phyloP scores from a whole-genome alignment of 2,888 invertebrate species.

The Drosophila basisetae region DNA sequence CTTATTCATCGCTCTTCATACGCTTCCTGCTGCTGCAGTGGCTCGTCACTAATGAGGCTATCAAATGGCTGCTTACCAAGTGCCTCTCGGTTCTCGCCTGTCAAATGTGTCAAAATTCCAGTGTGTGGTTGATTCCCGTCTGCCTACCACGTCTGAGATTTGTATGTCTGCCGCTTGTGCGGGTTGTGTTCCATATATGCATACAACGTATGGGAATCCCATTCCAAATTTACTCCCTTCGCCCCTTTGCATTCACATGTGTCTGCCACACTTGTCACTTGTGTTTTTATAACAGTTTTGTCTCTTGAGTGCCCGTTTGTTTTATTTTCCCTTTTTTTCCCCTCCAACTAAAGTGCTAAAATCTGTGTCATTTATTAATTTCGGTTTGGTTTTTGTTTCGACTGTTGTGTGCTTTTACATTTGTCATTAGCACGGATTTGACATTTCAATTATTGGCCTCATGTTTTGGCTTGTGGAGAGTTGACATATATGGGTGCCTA shows the following conservation, averaged over 20 bases:
- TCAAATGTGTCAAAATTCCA: constrained; percentile 78
- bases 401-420: constrained; percentile 52
- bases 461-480: constrained; percentile 24
- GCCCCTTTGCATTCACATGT: constrained; percentile 47
- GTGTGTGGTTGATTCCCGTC: constrained; percentile 48
- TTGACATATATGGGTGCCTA: constrained; percentile 52
- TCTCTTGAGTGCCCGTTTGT: constrained; percentile 56
- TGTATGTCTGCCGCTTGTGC: constrained; percentile 49
- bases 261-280: constrained; percentile 81
- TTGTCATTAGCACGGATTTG: constrained; percentile 75
- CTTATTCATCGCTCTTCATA: constrained; percentile 21
- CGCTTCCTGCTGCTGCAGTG: constrained; percentile 60
- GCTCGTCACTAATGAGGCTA: constrained; percentile 78
- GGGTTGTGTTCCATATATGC: constrained; percentile 44
- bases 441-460: constrained; percentile 76
- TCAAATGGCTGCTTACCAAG: constrained; percentile 78
- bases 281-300: constrained; percentile 76
- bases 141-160: constrained; percentile 55
- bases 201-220: constrained; percentile 16
- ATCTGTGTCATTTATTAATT: constrained; percentile 78
- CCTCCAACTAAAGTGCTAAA: constrained; percentile 70
- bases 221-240: constrained; percentile 5
- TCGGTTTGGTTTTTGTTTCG: constrained; percentile 41
- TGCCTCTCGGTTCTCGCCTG: constrained; percentile 64
- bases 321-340: constrained; percentile 15